Conservation (phyloP, 2,888 invertebrate species). For the Drosophila mettleri region DNA sequence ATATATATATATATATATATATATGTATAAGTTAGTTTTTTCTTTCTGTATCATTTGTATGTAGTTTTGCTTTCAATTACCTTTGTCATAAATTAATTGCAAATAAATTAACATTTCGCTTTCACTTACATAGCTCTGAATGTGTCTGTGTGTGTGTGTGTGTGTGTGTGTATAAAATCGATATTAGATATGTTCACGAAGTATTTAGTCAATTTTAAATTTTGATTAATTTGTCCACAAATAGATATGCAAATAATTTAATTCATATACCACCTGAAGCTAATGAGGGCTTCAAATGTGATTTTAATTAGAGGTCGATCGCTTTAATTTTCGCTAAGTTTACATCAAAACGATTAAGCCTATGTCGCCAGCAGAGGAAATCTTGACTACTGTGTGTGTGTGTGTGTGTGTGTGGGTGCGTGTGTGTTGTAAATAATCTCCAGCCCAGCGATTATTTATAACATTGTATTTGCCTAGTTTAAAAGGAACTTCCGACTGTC, state of each 20-base stretch:
- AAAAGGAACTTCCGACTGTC: conserved; percentile 72
- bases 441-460: conserved; percentile 76
- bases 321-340: conserved; percentile 34
- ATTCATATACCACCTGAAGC: conserved; percentile 37
- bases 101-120: conserved; percentile 57
- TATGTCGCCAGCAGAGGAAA: conserved; percentile 37
- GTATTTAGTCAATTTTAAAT: conserved; percentile 43
- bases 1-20: conserved; percentile 9
- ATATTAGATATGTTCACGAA: conserved; percentile 34
- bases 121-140: conserved; percentile 13
- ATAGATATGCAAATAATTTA: conserved; percentile 68
- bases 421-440: conserved; percentile 68
- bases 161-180: conserved; percentile 18
- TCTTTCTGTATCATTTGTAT: conserved; percentile 32
- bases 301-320: conserved; percentile 33
- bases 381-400: conserved; percentile 12
- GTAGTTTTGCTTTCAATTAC: conserved; percentile 30
- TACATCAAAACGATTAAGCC: conserved; percentile 25
- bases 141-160: conserved; percentile 8
- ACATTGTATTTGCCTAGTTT: conserved; percentile 64
- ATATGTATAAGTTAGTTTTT: conserved; percentile 25
- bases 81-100: conserved; percentile 35
- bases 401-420: conserved; percentile 19
- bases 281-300: conserved; percentile 23
- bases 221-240: conserved; percentile 66